Base-by-base conservation (phyloP, 2,113 vertebrate genomes). In the Deroptyus accipitrinus region DNA sequence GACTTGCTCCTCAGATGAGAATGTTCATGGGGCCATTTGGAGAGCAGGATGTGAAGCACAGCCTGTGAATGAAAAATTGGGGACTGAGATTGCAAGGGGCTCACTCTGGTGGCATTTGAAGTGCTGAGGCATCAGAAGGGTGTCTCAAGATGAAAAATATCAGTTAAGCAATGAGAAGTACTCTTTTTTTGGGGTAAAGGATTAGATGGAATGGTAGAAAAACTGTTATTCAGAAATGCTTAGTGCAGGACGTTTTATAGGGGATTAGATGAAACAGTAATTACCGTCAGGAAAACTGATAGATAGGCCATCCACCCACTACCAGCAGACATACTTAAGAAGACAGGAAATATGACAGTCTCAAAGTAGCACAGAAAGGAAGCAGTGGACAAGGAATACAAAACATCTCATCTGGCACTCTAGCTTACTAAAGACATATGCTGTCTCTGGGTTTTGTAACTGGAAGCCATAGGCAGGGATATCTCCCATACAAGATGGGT, bases 1-100 rank as follows among this genome's bases (percentile, higher is more conserved):
- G 55, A 28, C 25, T 69, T 3, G 0, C 1, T 9, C 11, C 23
- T 72, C 5, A 7, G 22, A 22, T 3, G 10, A 55, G 11, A 3
- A 3, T 51, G 24, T 42, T 39, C 23, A 8, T 1, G 2, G 27
- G 24, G 13, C 5, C 23, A 7, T 55, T 87, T 6, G 4, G 31
- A 88, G 67, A 62, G 31, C 15, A 81, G 10, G 13, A 61, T 68
- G 31, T 37, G 16, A n/a, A 69, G n/a, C n/a, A 30, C 10, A 82
- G 15, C 16, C 25, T 83, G 11, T 27, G 54, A 61, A 68, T 0
- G 1, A 3, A 24, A 39, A n/a, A 3, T 3, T 3, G 2, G 37
- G 13, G 8, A 28, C 27, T 75, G 25, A 73, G n/a, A 25, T 13
- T 79, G 15, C 13, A 64, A 46, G 10, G 13, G 25, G 1, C 6